Evolutionary conservation across 2,113 vertebrate genomes (phyloP).

Genomic region (Tetraodon nigroviridis): DNA sequence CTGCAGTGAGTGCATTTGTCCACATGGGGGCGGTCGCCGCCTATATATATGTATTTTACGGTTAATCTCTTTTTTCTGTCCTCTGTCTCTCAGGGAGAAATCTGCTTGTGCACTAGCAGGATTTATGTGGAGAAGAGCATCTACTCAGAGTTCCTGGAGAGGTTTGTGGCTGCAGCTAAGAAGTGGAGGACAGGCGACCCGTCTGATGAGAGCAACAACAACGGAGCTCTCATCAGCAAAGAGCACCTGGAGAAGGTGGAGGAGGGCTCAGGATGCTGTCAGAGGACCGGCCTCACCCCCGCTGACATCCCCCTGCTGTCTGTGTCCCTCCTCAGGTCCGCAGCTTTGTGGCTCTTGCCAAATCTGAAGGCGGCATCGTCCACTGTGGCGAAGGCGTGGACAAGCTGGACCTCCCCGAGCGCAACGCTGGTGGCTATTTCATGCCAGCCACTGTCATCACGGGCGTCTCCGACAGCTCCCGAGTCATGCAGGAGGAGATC

Average conservation of each 20-base stretch:
- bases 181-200: slow-evolving; percentile 88
- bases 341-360: slow-evolving; percentile 80
- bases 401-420: slow-evolving; percentile 71
- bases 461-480: slow-evolving; percentile 80
- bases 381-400: slow-evolving; percentile 91
- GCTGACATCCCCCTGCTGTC: not conserved
- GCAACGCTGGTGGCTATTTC: slow-evolving; percentile 84
- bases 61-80: not conserved
- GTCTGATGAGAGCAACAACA: slow-evolving; percentile 73
- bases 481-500: slow-evolving; percentile 96
- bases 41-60: not conserved
- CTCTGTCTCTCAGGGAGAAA: slow-evolving; percentile 80
- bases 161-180: slow-evolving; percentile 84
- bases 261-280: not conserved
- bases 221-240: slow-evolving; percentile 93
- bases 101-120: slow-evolving; percentile 95
- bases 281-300: no score
- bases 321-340: slow-evolving; percentile 75
- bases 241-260: slow-evolving; percentile 90
- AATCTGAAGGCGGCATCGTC: slow-evolving; percentile 80
- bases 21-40: slow-evolving; percentile 31
- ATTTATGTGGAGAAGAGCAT: slow-evolving; percentile 91
- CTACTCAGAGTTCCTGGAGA: slow-evolving; percentile 84
- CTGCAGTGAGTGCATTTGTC: slow-evolving; percentile 20
- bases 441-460: slow-evolving; percentile 88